These are phyloP conservation scores for Xerus inauris DNA, from an alignment of 2,113 vertebrate genomes.

Conservation along the genomic window DNA sequence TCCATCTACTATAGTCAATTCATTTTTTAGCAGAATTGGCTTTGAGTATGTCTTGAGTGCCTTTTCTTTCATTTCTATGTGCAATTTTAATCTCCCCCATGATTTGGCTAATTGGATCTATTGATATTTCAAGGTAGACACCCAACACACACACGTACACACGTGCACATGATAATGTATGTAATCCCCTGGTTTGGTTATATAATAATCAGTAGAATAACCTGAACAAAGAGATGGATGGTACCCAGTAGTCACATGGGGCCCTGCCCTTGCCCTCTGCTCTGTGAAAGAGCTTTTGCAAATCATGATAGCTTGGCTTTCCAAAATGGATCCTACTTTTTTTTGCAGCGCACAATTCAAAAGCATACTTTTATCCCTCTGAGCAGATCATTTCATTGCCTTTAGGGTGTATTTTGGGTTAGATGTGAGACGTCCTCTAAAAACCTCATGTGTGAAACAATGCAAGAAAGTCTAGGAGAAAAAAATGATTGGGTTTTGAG, in stretches of 20 bases:
- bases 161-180: no score
- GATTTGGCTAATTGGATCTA: neutral
- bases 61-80: neutral
- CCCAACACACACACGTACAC: rapidly evolving
- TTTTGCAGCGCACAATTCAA: neutral
- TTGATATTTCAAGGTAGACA: no score
- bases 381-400: neutral
- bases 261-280: neutral
- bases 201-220: neutral
- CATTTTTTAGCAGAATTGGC: neutral
- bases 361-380: neutral
- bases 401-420: neutral
- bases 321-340: neutral
- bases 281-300: neutral
- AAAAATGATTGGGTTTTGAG: no score
- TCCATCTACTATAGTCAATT: neutral
- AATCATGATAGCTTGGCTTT: neutral
- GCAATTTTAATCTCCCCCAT: neutral
- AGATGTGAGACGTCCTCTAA: neutral
- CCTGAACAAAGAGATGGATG: neutral
- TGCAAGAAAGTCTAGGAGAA: no score
- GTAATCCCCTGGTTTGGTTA: neutral
- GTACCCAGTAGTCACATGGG: neutral
- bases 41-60: neutral
- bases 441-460: no score